Percentiles rank a stretch among this genome's conserved stretches.
phyloP scores from a whole-genome alignment of 1,140 invertebrate genomes.

The Tachypleus tridentatus region DNA sequence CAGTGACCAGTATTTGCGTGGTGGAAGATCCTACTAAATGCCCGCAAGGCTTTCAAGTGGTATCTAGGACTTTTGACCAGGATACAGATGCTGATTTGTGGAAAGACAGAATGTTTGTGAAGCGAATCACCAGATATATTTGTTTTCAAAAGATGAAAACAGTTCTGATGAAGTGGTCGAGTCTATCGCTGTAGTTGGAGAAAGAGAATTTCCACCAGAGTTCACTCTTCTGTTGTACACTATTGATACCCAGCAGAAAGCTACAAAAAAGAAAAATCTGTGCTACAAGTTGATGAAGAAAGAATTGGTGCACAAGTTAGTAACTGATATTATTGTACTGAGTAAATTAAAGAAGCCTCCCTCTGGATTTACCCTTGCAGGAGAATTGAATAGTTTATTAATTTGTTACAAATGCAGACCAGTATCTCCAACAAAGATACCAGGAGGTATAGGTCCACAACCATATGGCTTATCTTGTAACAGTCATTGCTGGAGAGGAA shows the following conservation, averaged over 20 bases:
- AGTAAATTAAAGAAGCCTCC: conserved; percentile 67
- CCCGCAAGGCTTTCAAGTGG: conserved; percentile 64
- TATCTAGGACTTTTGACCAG: conserved; percentile 34
- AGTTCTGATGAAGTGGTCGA: neutral
- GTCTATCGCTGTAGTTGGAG: neutral
- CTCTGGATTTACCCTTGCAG: conserved; percentile 62
- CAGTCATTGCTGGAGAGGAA: too few relatives aligned
- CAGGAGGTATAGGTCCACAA: too few relatives aligned
- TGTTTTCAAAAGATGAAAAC: neutral
- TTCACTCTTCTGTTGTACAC: neutral
- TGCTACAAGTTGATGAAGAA: conserved; percentile 56
- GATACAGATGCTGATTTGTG: conserved; percentile 7
- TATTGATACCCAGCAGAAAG: conserved; percentile 44
- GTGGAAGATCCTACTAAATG: conserved; percentile 63
- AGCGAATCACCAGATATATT: neutral
- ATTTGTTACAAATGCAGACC: conserved; percentile 48
- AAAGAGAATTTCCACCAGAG: neutral
- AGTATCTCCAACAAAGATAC: too few relatives aligned
- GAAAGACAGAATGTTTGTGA: conserved; percentile 1
- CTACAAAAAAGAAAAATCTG: conserved; percentile 67
- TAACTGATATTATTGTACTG: conserved; percentile 78
- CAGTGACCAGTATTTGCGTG: conserved; percentile 62
- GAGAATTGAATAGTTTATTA: conserved; percentile 59
- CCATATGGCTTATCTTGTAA: too few relatives aligned
- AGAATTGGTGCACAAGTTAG: conserved; percentile 49